Conservation (phyloP, 2,888 invertebrate species). For the Rhagonycha lutea region DNA sequence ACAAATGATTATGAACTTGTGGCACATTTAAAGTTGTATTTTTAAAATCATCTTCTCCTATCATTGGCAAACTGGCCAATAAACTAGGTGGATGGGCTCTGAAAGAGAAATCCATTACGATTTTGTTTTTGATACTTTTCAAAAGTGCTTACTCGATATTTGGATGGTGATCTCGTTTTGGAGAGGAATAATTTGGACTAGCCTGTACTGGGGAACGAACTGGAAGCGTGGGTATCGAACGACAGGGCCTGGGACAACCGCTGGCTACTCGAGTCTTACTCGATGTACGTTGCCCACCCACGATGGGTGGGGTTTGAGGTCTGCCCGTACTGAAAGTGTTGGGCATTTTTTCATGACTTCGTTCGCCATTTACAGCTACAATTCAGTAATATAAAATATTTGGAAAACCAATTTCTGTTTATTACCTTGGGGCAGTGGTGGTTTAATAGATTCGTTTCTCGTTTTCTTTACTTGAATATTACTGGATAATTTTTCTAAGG, state of each 20-base stretch:
- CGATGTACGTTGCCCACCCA: conserved; percentile 48
- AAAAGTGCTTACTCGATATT: conserved; percentile 48
- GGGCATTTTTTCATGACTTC: conserved; percentile 13
- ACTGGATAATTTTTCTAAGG: conserved; percentile 87
- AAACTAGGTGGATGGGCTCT: conserved; percentile 73
- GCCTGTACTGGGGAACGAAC: conserved; percentile 64
- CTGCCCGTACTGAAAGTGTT: conserved; percentile 14
- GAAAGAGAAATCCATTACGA: conserved; percentile 18
- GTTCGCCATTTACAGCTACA: conserved; percentile 8
- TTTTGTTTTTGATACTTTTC: not conserved
- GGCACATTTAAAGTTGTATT: conserved; percentile 38
- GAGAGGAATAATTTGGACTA: conserved; percentile 57
- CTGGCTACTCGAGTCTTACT: conserved; percentile 53
- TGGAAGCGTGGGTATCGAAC: conserved; percentile 56
- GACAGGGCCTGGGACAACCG: conserved; percentile 48
- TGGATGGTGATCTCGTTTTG: conserved; percentile 50
- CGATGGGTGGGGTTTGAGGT: conserved; percentile 48
- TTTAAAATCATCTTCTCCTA: conserved; percentile 67
- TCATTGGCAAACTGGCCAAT: conserved; percentile 73
- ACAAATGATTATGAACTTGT: not conserved
- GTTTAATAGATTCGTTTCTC: conserved; percentile 61
- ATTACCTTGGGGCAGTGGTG: conserved; percentile 43
- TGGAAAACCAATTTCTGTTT: not conserved
- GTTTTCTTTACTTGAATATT: conserved; percentile 94
- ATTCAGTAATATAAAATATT: not conserved